Percentiles rank a stretch among this genome's conserved stretches.
Conservation (phyloP, 2,797 vertebrate species). For the Coregonus ussuriensis region DNA sequence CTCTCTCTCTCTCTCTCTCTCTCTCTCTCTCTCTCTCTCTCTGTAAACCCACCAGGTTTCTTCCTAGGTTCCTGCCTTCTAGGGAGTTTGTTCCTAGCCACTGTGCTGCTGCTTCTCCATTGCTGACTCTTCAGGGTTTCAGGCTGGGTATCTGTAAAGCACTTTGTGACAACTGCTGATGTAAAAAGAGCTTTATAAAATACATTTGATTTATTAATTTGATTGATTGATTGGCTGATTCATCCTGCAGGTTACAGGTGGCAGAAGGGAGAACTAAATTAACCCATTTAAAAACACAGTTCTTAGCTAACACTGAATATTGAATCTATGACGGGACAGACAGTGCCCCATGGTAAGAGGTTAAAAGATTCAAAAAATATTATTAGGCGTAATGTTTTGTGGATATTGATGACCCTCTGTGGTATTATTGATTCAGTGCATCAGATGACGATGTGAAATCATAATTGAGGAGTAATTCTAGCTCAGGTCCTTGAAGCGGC, state of each 20-base stretch:
- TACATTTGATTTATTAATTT: too few relatives aligned
- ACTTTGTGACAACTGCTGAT: too few relatives aligned
- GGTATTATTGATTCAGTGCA: not conserved
- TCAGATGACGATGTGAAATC: not conserved
- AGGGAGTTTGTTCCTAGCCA: too few relatives aligned
- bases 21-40: too few relatives aligned
- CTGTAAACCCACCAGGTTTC: too few relatives aligned
- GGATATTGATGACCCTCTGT: not conserved
- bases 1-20: too few relatives aligned
- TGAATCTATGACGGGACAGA: not conserved
- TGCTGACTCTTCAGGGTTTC: too few relatives aligned
- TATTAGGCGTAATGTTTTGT: not conserved
- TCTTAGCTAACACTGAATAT: not conserved
- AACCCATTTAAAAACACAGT: too few relatives aligned
- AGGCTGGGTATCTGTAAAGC: too few relatives aligned
- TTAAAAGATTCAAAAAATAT: not conserved
- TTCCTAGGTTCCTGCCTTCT: too few relatives aligned
- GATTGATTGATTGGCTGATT: not conserved
- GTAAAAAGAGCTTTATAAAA: too few relatives aligned
- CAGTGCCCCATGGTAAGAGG: not conserved
- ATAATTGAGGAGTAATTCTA: not conserved
- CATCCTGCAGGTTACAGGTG: not conserved
- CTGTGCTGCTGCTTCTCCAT: too few relatives aligned
- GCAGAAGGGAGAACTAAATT: not conserved
- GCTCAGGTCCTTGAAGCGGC: constrained; percentile 49